Evolutionary conservation across 2,888 invertebrate species (phyloP).

Genomic region (Sussaba pulchella): DNA sequence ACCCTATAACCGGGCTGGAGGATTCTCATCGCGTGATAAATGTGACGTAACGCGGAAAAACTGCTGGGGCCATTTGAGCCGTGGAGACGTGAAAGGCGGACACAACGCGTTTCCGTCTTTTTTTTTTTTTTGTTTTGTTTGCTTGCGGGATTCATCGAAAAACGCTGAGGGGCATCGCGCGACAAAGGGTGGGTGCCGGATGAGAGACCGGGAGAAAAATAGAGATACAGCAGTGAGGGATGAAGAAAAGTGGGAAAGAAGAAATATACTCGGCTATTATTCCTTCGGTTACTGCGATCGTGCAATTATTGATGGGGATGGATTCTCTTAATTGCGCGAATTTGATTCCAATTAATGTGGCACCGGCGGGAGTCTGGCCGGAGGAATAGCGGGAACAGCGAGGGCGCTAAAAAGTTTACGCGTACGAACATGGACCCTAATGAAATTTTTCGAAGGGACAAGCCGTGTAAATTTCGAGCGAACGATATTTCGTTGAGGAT

Average conservation of each 20-base stretch:
- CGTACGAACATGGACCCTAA: slow-evolving; percentile 10
- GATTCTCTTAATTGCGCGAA: slow-evolving; percentile 57
- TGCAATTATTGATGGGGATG: slow-evolving; percentile 51
- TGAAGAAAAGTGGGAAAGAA: neutral
- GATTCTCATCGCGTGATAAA: slow-evolving; percentile 39
- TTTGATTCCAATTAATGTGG: slow-evolving; percentile 48
- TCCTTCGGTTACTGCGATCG: slow-evolving; percentile 4
- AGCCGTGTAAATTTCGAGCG: slow-evolving; percentile 9
- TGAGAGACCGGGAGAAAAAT: neutral
- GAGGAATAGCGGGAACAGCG: slow-evolving; percentile 36
- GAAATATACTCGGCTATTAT: slow-evolving; percentile 29
- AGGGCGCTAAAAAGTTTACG: neutral
- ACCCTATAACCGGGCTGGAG: slow-evolving; percentile 20
- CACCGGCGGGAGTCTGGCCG: slow-evolving; percentile 15
- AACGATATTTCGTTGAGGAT: slow-evolving; percentile 12
- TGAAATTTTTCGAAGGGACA: slow-evolving; percentile 23
- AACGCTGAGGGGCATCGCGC: slow-evolving; percentile 47
- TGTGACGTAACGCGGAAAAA: slow-evolving; percentile 27
- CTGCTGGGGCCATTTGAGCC: slow-evolving; percentile 4
- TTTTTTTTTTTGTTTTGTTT: slow-evolving; percentile 7
- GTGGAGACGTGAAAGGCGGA: slow-evolving; percentile 5
- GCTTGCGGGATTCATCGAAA: slow-evolving; percentile 42
- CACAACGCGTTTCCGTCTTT: slow-evolving; percentile 18
- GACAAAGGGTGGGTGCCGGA: slow-evolving; percentile 7
- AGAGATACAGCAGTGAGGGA: neutral